Evolutionary conservation across 1,140 invertebrate species (phyloP), one percentile per base, ranked within the genome.

Genomic region (Euwallacea similis): DNA sequence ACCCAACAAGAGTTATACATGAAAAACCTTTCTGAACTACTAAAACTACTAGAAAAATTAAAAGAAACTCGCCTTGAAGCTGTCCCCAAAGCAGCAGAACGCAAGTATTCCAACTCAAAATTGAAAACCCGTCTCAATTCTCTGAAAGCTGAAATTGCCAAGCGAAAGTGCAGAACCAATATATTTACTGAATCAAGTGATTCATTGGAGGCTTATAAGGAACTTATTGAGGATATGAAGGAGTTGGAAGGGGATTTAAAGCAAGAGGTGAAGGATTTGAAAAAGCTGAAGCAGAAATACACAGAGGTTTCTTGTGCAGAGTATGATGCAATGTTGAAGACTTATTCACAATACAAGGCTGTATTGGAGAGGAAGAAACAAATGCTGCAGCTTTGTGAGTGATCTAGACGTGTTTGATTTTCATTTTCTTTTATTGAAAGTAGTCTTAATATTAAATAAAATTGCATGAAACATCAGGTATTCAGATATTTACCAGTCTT

Each of bases 261-360:
- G 46, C 15, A 59, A 33, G 71, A 77, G 50, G 78, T 80, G 54
- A 47, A 75, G 47, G 42, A 74, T 7, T 73, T 78, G 41, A 61
- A 73, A 13, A 69, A 75, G 42, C 58, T 79, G 11, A 76, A 76
- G 47, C 65, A 75, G 15, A 77, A 76, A 59, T 80, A 80, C 69
- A 66, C 70, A 44, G 58, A 74, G 54, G 73, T 79, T 16, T 69
- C 74, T 10, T 76, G 77, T 72, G 76, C 73, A 63, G 71, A 80
- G 63, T 80, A 75, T 68, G 69, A 79, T 73, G 78, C 78, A 58
- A 76, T 80, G 55, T 68, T 79, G 16, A 74, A 71, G 42, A 72
- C 72, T 47, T 80, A 76, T 60, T 44, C 75, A 46, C 74, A 76
- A 21, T 80, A 80, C 65, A 78, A 79, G 73, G 7, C 63, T 13